Evolutionary conservation across 2,113 vertebrate genomes (phyloP).

Genomic region (Ovis canadensis): DNA sequence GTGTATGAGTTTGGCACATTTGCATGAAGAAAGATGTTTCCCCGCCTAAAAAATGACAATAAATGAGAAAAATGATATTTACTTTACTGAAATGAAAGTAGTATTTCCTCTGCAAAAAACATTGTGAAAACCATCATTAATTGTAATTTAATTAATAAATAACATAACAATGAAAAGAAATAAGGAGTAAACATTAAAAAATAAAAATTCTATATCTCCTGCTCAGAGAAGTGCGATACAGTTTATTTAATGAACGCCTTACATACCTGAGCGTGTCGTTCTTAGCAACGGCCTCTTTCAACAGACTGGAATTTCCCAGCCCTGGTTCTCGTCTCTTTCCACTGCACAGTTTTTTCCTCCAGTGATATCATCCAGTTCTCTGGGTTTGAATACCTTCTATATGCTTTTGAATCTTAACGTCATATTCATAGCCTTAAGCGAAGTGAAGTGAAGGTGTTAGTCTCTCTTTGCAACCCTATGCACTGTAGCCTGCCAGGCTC

Average conservation of each 20-base stretch:
- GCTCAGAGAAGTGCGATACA: not conserved
- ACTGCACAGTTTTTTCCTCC: not conserved
- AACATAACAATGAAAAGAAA: not conserved
- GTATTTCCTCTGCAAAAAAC: not conserved
- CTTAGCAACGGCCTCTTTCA: not conserved
- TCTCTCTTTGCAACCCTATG: not conserved
- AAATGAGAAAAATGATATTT: conserved; percentile 12
- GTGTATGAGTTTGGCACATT: not conserved
- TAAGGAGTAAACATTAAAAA: not conserved
- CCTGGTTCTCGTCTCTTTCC: not conserved
- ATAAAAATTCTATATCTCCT: not conserved
- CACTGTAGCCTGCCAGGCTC: not conserved
- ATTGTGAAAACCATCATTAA: not conserved
- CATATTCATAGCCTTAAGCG: not conserved
- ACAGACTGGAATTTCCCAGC: not conserved
- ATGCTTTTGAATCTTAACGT: not conserved
- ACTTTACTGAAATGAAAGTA: not conserved
- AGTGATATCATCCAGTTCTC: not conserved
- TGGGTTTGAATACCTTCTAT: not conserved
- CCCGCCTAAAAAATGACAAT: not conserved
- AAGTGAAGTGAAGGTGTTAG: not conserved
- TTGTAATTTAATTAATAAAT: not conserved
- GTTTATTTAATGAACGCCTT: not conserved
- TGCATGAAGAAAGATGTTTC: not conserved
- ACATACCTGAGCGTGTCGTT: not conserved